These are phyloP conservation scores for Anabas testudineus DNA, from an alignment of 2,797 vertebrate species.

Conservation along the genomic window DNA sequence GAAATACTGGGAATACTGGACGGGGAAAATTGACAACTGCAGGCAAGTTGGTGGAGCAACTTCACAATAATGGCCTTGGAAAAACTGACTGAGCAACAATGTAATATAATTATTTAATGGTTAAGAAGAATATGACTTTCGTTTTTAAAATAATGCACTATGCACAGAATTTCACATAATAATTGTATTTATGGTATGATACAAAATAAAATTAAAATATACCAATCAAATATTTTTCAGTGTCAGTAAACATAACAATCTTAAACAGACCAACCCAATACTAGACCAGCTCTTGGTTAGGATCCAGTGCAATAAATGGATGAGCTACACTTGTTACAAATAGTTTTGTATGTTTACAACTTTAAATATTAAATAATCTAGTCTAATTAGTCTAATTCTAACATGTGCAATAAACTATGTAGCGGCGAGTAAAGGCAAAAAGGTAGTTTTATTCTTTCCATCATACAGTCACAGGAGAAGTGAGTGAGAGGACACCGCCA, in stretches of 20 bases:
- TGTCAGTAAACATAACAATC: neutral
- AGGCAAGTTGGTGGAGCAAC: neutral
- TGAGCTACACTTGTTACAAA: neutral
- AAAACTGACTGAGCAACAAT: neutral
- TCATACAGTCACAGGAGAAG: neutral
- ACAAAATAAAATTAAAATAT: neutral
- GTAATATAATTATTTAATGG: neutral
- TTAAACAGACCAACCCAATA: too few species aligned
- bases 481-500: slow-evolving; percentile 38
- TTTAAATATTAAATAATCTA: neutral
- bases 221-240: too few species aligned
- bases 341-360: neutral
- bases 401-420: neutral
- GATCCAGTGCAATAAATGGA: neutral
- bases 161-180: too few species aligned
- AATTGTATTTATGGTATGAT: too few species aligned
- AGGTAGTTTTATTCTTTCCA: neutral
- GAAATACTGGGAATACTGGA: too few species aligned
- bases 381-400: neutral
- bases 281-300: neutral
- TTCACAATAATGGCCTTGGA: neutral
- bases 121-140: neutral
- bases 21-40: neutral
- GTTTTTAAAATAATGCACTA: neutral
- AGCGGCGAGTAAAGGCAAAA: neutral